Evolutionary conservation across 2,888 invertebrate genomes (phyloP).

Genomic region (Rutpela maculata): DNA sequence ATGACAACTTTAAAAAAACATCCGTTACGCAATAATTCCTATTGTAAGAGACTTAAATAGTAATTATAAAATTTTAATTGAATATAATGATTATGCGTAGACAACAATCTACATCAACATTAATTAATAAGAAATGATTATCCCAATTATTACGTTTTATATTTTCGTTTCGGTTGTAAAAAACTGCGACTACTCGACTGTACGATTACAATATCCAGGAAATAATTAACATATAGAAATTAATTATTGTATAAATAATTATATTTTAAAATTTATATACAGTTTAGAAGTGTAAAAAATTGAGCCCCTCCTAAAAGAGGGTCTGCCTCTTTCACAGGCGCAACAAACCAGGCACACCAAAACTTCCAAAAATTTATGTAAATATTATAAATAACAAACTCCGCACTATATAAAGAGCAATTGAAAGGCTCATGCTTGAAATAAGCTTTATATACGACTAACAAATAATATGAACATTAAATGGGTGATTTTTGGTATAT

Average conservation of each 20-base stretch:
- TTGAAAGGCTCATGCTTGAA: too few relatives aligned
- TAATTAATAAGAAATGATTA: background rate
- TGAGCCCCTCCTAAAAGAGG: background rate
- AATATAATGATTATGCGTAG: background rate
- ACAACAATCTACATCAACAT: slow-evolving; percentile 4
- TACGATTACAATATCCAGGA: background rate
- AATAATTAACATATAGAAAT: background rate
- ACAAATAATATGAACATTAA: too few relatives aligned
- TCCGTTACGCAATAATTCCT: background rate
- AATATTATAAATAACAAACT: too few relatives aligned
- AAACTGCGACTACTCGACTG: background rate
- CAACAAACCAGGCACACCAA: too few relatives aligned
- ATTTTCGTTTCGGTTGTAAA: background rate
- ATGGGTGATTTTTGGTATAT: too few relatives aligned
- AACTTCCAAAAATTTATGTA: too few relatives aligned
- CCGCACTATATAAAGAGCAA: too few relatives aligned
- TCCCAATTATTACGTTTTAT: background rate
- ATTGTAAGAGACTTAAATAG: background rate
- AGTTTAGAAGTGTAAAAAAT: background rate
- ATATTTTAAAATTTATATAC: background rate
- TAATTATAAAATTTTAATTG: background rate
- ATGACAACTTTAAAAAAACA: background rate
- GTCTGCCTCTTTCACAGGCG: too few relatives aligned
- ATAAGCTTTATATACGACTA: too few relatives aligned
- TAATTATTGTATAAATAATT: background rate